Evolutionary conservation across 2,113 vertebrate species (phyloP).

Genomic region (Sinocyclocheilus rhinocerous): DNA sequence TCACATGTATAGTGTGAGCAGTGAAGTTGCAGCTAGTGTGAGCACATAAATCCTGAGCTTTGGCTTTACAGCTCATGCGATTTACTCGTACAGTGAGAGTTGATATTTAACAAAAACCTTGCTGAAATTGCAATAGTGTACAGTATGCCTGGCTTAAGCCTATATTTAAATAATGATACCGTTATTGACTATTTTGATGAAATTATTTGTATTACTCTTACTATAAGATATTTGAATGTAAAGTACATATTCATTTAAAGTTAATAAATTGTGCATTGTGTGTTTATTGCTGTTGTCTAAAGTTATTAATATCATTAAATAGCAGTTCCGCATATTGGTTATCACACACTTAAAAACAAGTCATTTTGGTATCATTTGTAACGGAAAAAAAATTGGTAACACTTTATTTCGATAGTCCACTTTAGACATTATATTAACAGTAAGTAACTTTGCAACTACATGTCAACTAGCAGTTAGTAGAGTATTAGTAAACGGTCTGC

Average conservation of each 20-base stretch:
- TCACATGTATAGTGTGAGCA: no score
- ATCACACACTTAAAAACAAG: neutral
- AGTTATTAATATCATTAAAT: neutral
- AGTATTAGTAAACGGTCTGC: no score
- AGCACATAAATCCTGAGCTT: no score
- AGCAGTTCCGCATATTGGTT: neutral
- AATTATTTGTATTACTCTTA: neutral
- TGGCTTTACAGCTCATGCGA: no score
- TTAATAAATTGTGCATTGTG: neutral
- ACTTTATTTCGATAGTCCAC: no score
- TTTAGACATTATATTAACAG: no score
- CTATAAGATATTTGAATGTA: neutral
- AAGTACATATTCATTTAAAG: no score
- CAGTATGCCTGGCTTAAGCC: neutral
- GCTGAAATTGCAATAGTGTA: neutral
- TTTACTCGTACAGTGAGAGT: no score
- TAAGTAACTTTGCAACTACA: no score
- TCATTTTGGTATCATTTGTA: neutral
- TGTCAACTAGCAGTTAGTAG: no score
- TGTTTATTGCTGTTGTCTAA: neutral
- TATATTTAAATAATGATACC: neutral
- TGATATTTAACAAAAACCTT: no score
- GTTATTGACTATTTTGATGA: neutral
- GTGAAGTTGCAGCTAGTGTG: no score
- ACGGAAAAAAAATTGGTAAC: neutral